Evolutionary conservation across 2,113 vertebrate species (phyloP).

Genomic region (Aythya baeri): DNA sequence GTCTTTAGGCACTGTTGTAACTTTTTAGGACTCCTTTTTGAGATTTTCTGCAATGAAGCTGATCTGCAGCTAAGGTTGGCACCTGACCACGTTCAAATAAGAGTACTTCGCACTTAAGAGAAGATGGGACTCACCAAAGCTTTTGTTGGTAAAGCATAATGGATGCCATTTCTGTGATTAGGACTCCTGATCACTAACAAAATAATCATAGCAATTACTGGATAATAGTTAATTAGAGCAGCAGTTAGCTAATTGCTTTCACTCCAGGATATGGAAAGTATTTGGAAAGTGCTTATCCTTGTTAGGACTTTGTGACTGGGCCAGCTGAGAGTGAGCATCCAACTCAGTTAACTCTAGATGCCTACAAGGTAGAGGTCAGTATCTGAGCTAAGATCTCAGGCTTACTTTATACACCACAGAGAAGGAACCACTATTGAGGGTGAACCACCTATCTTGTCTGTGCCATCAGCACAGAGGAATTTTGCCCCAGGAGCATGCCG

Average conservation of each 20-base stretch:
- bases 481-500: neutral
- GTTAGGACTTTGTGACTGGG: rapidly evolving
- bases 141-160: neutral
- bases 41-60: neutral
- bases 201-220: neutral
- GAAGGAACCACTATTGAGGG: neutral
- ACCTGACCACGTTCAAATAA: neutral
- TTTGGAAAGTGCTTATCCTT: neutral
- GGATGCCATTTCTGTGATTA: neutral
- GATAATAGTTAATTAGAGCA: neutral
- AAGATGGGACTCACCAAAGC: too few relatives aligned
- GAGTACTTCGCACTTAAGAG: neutral
- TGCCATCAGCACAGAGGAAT: neutral
- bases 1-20: neutral
- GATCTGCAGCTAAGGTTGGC: neutral
- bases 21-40: neutral
- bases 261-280: neutral
- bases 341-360: neutral
- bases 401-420: neutral
- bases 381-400: neutral
- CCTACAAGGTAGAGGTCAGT: neutral
- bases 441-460: neutral
- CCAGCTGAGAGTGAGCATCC: rapidly evolving
- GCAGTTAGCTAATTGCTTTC: neutral
- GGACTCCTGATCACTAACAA: neutral